Evolutionary conservation across 2,888 invertebrate genomes (phyloP), one percentile per base, ranked within the genome.

Genomic region (Esperia sulphurella): DNA sequence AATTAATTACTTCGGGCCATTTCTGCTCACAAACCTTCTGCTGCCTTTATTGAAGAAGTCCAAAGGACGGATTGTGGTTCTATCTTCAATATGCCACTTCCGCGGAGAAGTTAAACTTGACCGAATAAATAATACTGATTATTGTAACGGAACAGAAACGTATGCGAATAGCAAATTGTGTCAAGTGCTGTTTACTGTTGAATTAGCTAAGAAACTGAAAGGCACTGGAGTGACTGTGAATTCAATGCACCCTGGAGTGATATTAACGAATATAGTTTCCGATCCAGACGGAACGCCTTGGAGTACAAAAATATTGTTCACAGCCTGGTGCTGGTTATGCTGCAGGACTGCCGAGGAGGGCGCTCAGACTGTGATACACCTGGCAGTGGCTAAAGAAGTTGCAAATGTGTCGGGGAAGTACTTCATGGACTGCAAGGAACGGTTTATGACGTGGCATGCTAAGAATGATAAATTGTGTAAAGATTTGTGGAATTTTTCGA

Each of bases 161-260:
- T 79, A 79, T 49, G 52, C 59, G 30, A 72, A 71, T 46, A 68
- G 71, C 45, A 79, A 79, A 55, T 54, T 79, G 31, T 71, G 68
- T 51, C 72, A 68, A 40, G 56, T 77, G n/a, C 50, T 76, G 8
- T 67, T 71, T 13, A 67, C 74, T n/a, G 67, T 69, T 46, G 74
- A 78, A 49, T 57, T 80, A 10, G 68, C 75, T 0, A 61, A 65
- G 31, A 59, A 65, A 37, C 51, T 76, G 8, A 43, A 57, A 29
- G 71, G 63, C 30, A 58, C 64, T 38, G 92, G 91, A 14, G 92
- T 95, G 0, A 93, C 93, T 0, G 94, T 92, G 0, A 95, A 95
- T 68, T 94, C 93, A 56, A 80, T 95, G 42, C 95, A 96, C 83
- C 96, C 96, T 0, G 96, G 96, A 14, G 91, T 95, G 81, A 93